phyloP scores from a whole-genome alignment of 2,113 vertebrate species.

The Forbesichthys agassizii region DNA sequence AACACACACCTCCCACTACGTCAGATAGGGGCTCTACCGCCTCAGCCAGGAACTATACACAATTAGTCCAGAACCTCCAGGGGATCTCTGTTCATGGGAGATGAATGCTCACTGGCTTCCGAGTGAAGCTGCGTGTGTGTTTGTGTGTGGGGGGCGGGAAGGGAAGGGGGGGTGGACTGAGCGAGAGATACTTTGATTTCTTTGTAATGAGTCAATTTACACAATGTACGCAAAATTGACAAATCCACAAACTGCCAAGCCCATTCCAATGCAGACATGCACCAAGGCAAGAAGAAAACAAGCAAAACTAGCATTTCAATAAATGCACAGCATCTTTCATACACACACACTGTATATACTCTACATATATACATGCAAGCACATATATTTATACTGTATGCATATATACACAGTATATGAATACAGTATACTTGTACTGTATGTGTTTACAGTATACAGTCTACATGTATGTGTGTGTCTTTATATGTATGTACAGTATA shows the following conservation, averaged over 20 bases:
- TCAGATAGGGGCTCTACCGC: conserved; percentile 42
- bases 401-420: too few relatives aligned
- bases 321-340: too few relatives aligned
- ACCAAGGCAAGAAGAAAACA: background rate
- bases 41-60: conserved; percentile 50
- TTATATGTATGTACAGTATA: too few relatives aligned
- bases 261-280: background rate
- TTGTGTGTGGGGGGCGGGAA: conserved; percentile 5
- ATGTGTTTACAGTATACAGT: too few relatives aligned
- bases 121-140: conserved; percentile 17
- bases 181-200: background rate
- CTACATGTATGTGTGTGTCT: too few relatives aligned
- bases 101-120: conserved; percentile 49
- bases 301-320: background rate
- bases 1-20: conserved; percentile 55
- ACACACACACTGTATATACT: too few relatives aligned
- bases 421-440: too few relatives aligned
- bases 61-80: conserved; percentile 67
- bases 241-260: too few relatives aligned
- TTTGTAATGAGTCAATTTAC: background rate
- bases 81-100: conserved; percentile 50
- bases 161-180: background rate
- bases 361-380: too few relatives aligned
- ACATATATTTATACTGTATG: too few relatives aligned
- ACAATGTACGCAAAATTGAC: background rate